phyloP scores from a whole-genome alignment of 2,113 vertebrate genomes.

The Perognathus longimembris region DNA sequence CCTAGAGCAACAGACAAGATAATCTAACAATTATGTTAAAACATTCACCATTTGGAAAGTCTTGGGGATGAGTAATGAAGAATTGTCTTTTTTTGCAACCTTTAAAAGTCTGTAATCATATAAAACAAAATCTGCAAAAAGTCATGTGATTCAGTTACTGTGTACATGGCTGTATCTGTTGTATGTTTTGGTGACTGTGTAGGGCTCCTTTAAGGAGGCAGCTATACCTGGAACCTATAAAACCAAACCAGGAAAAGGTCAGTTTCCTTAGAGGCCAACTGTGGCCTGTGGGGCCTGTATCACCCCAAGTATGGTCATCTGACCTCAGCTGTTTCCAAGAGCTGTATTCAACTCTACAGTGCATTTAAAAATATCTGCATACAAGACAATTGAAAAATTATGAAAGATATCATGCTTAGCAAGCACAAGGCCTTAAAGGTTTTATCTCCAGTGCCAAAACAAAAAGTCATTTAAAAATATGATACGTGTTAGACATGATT shows the following conservation, averaged over 20 bases:
- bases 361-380: too few relatives aligned
- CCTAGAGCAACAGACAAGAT: not conserved
- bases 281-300: slow-evolving; percentile 71
- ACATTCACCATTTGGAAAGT: not conserved
- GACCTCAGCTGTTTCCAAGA: slow-evolving; percentile 56
- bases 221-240: not conserved
- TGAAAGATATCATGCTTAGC: not conserved
- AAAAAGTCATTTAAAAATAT: not conserved
- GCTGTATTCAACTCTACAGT: too few relatives aligned
- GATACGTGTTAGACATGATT: too few relatives aligned
- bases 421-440: not conserved
- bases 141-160: slow-evolving; percentile 6
- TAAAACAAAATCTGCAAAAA: slow-evolving; percentile 30
- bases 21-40: not conserved
- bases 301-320: slow-evolving; percentile 39
- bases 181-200: not conserved
- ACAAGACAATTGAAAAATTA: too few relatives aligned
- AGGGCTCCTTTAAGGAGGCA: not conserved
- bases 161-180: slow-evolving; percentile 59
- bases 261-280: slow-evolving; percentile 56
- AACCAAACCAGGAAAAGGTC: slow-evolving; percentile 49
- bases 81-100: not conserved
- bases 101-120: not conserved
- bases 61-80: not conserved
- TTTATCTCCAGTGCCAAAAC: not conserved